Evolutionary conservation across 2,888 invertebrate genomes (phyloP).

Genomic region (Pyrocoelia pectoralis): DNA sequence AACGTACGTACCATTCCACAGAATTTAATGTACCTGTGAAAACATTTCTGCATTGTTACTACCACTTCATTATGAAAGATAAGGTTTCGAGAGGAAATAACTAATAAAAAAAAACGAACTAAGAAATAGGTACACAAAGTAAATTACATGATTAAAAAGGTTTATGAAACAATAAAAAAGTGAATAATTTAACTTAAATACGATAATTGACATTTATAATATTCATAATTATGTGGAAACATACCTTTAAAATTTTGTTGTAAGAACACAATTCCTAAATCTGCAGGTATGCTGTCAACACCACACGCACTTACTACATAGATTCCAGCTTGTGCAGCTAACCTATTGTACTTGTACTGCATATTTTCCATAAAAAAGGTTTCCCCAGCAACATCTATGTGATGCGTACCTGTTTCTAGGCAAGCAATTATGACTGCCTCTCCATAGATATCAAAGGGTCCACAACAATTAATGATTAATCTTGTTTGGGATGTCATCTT

Average conservation of each 20-base stretch:
- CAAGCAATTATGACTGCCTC: constrained; percentile 91
- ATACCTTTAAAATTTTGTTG: constrained; percentile 80
- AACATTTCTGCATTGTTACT: too few species aligned
- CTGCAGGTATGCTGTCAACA: constrained; percentile 91
- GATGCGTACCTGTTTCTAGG: constrained; percentile 75
- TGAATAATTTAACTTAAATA: too few species aligned
- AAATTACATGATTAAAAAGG: too few species aligned
- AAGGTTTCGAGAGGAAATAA: too few species aligned
- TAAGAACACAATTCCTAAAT: constrained; percentile 83
- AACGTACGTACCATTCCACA: constrained; percentile 73
- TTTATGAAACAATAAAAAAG: too few species aligned
- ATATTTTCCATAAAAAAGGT: constrained; percentile 66
- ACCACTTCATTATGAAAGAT: too few species aligned
- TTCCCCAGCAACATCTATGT: constrained; percentile 94
- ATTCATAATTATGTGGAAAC: too few species aligned
- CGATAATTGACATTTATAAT: too few species aligned
- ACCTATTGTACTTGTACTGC: constrained; percentile 78
- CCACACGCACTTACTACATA: constrained; percentile 93
- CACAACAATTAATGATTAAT: constrained; percentile 91
- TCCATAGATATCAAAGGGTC: constrained; percentile 88
- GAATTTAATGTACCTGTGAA: constrained; percentile 77
- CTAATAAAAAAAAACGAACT: too few species aligned
- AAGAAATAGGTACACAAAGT: too few species aligned
- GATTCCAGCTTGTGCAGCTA: constrained; percentile 79
- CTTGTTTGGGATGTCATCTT: constrained; percentile 83